Evolutionary conservation across 2,888 invertebrate species (phyloP).

Genomic region (Phlogophora meticulosa): DNA sequence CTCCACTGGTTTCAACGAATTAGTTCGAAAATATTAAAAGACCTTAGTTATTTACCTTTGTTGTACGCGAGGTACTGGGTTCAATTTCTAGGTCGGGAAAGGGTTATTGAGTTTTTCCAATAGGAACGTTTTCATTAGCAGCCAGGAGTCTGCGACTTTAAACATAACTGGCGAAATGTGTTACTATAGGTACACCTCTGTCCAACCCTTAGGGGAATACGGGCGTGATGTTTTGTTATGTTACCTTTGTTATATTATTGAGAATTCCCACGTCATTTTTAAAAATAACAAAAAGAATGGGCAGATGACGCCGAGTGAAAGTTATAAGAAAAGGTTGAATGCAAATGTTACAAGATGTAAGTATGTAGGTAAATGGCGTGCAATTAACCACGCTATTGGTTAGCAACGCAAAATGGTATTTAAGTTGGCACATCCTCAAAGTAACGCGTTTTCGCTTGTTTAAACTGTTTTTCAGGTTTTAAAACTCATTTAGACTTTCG

Average conservation of each 20-base stretch:
- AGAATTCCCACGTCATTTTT: slow-evolving; percentile 20
- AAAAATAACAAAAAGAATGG: slow-evolving; percentile 35
- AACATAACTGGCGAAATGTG: no score
- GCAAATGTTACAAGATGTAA: slow-evolving; percentile 62
- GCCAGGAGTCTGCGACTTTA: no score
- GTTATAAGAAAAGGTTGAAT: slow-evolving; percentile 59
- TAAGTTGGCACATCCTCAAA: slow-evolving; percentile 48
- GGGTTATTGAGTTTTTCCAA: no score
- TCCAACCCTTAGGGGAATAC: no score
- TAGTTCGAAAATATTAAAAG: slow-evolving; percentile 4
- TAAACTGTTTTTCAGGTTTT: slow-evolving; percentile 41
- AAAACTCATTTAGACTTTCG: slow-evolving; percentile 23
- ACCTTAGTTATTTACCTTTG: slow-evolving; percentile 8
- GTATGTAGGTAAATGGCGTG: slow-evolving; percentile 63
- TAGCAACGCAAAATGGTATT: slow-evolving; percentile 45
- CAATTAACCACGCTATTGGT: slow-evolving; percentile 58
- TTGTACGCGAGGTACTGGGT: no score
- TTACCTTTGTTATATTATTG: slow-evolving; percentile 4
- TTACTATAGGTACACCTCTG: no score
- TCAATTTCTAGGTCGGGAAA: no score
- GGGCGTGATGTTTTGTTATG: no score
- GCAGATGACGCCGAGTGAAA: slow-evolving; percentile 48
- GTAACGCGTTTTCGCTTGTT: slow-evolving; percentile 32
- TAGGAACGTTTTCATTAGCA: no score
- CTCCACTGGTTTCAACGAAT: background rate